Percentiles rank a stretch among this genome's conserved stretches.
These are phyloP conservation scores for Guaruba guarouba DNA, from an alignment of 2,113 vertebrate genomes.

Conservation along the genomic window DNA sequence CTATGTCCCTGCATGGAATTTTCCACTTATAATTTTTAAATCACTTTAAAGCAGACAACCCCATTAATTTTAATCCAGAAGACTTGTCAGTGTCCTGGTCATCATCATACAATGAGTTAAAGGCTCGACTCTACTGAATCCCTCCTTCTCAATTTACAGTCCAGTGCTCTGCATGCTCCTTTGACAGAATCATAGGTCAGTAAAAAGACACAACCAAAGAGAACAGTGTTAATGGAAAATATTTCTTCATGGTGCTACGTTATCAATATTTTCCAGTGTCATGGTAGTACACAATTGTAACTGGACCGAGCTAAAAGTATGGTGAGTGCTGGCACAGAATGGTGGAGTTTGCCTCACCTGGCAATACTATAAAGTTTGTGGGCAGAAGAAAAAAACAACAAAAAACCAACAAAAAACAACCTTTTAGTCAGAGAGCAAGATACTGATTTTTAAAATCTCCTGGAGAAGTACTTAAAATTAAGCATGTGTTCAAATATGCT, in stretches of 20 bases:
- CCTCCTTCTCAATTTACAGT: background rate
- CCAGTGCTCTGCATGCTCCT: accelerated
- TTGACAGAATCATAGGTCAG: background rate
- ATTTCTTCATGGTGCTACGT: background rate
- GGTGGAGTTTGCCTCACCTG: background rate
- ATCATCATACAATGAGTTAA: background rate
- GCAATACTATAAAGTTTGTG: background rate
- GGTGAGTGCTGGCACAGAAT: background rate
- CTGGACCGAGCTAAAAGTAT: background rate
- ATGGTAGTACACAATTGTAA: background rate
- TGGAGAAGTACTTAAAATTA: background rate
- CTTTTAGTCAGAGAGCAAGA: background rate
- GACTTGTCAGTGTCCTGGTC: background rate
- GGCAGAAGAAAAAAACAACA: background rate
- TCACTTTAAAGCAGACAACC: background rate
- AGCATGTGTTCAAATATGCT: background rate
- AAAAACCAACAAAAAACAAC: background rate
- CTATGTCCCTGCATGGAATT: background rate
- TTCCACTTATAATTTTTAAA: background rate
- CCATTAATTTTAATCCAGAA: background rate
- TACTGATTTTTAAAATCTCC: background rate
- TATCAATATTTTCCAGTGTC: background rate
- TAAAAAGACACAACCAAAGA: background rate
- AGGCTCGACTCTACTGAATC: background rate
- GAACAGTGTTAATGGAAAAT: background rate